Evolutionary conservation across 2,888 invertebrate species (phyloP).

Genomic region (Netelia melanura): DNA sequence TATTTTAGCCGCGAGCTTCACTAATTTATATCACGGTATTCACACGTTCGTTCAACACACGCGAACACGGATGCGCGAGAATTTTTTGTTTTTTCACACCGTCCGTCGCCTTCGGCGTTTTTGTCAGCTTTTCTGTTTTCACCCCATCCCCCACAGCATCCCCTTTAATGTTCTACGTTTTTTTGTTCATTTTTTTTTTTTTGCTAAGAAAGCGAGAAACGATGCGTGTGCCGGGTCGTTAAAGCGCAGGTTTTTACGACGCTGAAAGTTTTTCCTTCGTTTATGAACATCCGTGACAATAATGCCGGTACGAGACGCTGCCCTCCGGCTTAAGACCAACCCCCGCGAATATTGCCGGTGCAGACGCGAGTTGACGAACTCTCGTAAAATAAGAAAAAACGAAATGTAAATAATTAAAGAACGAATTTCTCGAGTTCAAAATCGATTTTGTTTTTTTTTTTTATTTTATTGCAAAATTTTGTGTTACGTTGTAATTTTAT

Average conservation of each 20-base stretch:
- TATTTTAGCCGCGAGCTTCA: slow-evolving; percentile 38
- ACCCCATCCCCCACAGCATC: not conserved
- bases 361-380: slow-evolving; percentile 36
- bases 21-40: slow-evolving; percentile 29
- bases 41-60: slow-evolving; percentile 6
- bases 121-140: slow-evolving; percentile 44
- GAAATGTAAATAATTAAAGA: not conserved
- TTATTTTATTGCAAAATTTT: no score
- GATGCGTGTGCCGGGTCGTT: slow-evolving; percentile 50
- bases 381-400: slow-evolving; percentile 3
- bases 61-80: not conserved
- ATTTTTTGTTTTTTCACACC: not conserved
- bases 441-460: slow-evolving; percentile 1
- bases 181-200: not conserved
- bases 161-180: not conserved
- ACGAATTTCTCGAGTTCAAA: slow-evolving; percentile 16
- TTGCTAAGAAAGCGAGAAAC: slow-evolving; percentile 42
- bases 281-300: slow-evolving; percentile 59
- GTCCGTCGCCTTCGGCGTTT: slow-evolving; percentile 51
- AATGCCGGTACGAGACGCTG: slow-evolving; percentile 2
- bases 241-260: slow-evolving; percentile 60
- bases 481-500: no score
- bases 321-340: slow-evolving; percentile 20
- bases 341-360: slow-evolving; percentile 24
- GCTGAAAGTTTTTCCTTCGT: slow-evolving; percentile 58